These are phyloP conservation scores for Meta bourneti DNA, from an alignment of 2,888 invertebrate genomes.

Conservation along the genomic window DNA sequence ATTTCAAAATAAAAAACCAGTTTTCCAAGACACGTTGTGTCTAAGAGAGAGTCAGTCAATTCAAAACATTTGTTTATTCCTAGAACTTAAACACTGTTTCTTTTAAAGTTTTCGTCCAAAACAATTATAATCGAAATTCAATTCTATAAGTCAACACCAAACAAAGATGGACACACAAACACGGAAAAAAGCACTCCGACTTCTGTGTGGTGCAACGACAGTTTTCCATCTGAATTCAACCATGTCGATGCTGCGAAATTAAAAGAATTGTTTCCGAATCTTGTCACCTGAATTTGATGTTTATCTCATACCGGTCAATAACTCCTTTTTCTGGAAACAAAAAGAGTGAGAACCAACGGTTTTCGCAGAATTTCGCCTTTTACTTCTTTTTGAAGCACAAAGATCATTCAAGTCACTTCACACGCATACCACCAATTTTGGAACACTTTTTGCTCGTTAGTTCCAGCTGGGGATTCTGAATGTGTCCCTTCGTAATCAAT, in stretches of 20 bases:
- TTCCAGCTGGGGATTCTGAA: background rate
- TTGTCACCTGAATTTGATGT: background rate
- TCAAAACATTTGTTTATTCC: no score
- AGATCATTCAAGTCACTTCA: background rate
- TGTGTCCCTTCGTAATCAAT: background rate
- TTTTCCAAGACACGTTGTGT: no score
- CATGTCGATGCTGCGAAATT: background rate
- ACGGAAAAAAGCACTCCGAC: no score
- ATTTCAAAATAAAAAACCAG: no score
- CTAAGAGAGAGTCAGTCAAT: no score
- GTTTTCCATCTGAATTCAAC: background rate
- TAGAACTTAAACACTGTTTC: no score
- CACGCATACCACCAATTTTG: background rate
- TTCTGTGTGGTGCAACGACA: background rate
- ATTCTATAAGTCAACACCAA: no score
- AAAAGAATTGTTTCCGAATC: background rate
- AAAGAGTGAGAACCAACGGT: background rate
- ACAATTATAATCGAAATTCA: no score
- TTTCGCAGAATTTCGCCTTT: background rate
- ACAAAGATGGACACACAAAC: no score
- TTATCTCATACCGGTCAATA: background rate
- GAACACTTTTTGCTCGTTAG: background rate
- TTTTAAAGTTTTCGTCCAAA: no score
- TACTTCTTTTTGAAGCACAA: background rate
- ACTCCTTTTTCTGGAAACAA: background rate